Percentiles rank a stretch among this genome's conserved stretches.
Evolutionary conservation across 1,140 invertebrate genomes (phyloP).

Genomic region (Coptotermes formosanus): DNA sequence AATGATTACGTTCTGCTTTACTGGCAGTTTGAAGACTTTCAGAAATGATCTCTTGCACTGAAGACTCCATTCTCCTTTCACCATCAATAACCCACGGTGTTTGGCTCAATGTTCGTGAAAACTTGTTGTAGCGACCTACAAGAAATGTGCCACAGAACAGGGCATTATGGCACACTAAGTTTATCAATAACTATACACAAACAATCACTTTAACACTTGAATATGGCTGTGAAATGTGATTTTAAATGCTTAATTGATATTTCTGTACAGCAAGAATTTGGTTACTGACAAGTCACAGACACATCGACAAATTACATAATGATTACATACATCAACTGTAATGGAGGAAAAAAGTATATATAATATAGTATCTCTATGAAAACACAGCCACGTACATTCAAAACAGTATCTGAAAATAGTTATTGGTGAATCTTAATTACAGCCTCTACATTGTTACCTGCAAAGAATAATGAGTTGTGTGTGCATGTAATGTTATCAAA

Average conservation of each 20-base stretch:
- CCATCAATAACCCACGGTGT: slow-evolving; percentile 92
- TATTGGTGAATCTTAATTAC: background rate
- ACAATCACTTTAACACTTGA: no score
- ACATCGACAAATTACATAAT: background rate
- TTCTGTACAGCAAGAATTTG: no score
- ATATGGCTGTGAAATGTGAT: no score
- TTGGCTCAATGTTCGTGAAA: slow-evolving; percentile 82
- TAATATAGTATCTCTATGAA: background rate
- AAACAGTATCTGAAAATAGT: background rate
- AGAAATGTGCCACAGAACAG: background rate
- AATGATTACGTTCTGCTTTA: slow-evolving; percentile 52
- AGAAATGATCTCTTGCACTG: slow-evolving; percentile 89
- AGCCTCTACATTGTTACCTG: slow-evolving; percentile 48
- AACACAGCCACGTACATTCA: background rate
- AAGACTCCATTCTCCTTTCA: slow-evolving; percentile 73
- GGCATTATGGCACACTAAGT: no score
- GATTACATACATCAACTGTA: slow-evolving; percentile 33
- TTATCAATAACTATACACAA: no score
- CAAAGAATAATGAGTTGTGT: slow-evolving; percentile 59
- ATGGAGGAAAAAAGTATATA: background rate
- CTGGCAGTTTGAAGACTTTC: slow-evolving; percentile 55
- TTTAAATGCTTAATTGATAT: no score
- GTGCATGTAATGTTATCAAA: slow-evolving; percentile 51
- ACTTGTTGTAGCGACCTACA: slow-evolving; percentile 82
- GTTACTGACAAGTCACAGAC: slow-evolving; percentile 23